phyloP scores from a whole-genome alignment of 2,797 vertebrate species.

The Pseudomugil gertrudae region DNA sequence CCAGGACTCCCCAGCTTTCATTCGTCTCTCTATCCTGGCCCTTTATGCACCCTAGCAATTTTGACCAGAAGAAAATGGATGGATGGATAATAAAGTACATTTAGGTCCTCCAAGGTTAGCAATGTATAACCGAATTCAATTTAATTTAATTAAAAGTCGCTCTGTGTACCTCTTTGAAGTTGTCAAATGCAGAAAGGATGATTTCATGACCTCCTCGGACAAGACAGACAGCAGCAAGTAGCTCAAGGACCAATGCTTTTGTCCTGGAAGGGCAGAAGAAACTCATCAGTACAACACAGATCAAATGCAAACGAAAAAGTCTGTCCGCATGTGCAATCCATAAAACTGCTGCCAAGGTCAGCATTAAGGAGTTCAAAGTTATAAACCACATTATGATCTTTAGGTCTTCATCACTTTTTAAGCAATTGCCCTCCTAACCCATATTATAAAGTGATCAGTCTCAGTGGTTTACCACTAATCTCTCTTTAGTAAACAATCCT shows the following conservation, averaged over 20 bases:
- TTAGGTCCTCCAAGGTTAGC: background rate
- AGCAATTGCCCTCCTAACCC: conserved; percentile 28
- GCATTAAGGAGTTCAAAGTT: conserved; percentile 15
- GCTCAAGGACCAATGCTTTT: conserved; percentile 94
- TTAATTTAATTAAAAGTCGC: conserved; percentile 10
- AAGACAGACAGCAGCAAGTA: conserved; percentile 95
- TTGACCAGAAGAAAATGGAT: too few relatives aligned
- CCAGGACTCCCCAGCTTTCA: conserved; percentile 32
- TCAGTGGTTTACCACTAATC: conserved; percentile 68
- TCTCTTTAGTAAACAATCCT: conserved; percentile 70
- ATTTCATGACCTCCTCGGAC: conserved; percentile 97
- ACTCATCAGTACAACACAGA: conserved; percentile 17
- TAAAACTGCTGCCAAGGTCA: conserved; percentile 1
- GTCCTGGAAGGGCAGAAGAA: conserved; percentile 82
- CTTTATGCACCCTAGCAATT: conserved; percentile 28
- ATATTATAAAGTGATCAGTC: conserved; percentile 70
- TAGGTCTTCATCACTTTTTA: conserved; percentile 37
- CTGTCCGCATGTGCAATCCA: background rate
- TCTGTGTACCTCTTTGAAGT: conserved; percentile 94
- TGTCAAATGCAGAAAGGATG: conserved; percentile 96
- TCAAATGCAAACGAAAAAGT: background rate
- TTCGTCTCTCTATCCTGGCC: conserved; percentile 23
- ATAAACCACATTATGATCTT: conserved; percentile 39
- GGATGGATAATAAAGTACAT: too few relatives aligned
- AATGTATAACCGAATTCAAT: background rate